Conservation (phyloP, 2,797 vertebrate genomes). For the Alca torda region DNA sequence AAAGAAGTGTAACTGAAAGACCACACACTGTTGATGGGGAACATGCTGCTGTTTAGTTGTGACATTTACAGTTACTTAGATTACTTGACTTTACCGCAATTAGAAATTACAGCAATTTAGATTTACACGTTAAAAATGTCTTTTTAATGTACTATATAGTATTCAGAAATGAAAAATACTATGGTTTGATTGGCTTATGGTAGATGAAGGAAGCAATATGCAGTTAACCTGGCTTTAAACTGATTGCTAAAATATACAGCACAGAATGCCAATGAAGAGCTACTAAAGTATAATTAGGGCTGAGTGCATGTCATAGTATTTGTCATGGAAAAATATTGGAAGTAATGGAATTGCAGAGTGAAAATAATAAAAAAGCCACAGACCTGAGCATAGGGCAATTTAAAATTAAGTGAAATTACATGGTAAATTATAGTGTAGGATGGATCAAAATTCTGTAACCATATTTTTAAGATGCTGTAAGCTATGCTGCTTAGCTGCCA, state of each 20-base stretch:
- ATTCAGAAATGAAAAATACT: slow-evolving; percentile 30
- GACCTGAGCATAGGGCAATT: slow-evolving; percentile 1
- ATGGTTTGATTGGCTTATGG: neutral
- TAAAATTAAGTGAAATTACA: slow-evolving; percentile 33
- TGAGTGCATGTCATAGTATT: neutral
- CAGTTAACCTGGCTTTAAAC: slow-evolving; percentile 20
- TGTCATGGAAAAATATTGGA: slow-evolving; percentile 37
- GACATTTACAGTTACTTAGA: neutral
- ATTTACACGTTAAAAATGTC: neutral
- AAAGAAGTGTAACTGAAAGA: neutral
- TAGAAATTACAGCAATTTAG: neutral
- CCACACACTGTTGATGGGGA: neutral
- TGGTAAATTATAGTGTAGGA: neutral
- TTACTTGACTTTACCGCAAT: neutral
- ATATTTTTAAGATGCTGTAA: slow-evolving; percentile 3
- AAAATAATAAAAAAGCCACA: slow-evolving; percentile 19
- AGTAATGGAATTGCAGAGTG: neutral
- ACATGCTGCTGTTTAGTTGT: neutral
- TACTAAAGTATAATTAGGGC: neutral
- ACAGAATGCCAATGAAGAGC: neutral
- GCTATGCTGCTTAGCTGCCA: neutral
- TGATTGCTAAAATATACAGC: slow-evolving; percentile 40
- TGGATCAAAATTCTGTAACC: neutral
- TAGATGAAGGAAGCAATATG: neutral
- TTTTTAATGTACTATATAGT: neutral